A percentile compares a stretch with the other conserved stretches of the same genome.
Conservation (phyloP, 2,113 vertebrate species). For the Chionomys nivalis region DNA sequence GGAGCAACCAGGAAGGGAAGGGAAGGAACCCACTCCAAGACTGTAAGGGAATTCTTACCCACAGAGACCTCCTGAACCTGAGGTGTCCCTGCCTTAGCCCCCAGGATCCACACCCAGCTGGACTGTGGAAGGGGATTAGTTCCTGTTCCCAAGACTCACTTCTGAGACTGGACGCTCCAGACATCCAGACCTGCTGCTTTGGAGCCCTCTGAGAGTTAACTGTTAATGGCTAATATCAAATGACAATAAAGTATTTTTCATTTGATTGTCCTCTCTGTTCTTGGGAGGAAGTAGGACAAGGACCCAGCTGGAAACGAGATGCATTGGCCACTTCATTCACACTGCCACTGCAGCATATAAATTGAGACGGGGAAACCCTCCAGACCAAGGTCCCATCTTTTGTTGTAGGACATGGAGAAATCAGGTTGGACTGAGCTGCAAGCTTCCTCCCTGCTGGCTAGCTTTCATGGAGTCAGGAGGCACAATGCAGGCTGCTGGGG, state of each 20-base stretch:
- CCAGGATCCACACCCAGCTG: background rate
- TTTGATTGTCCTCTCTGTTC: background rate
- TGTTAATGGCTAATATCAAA: background rate
- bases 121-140: background rate
- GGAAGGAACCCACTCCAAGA: background rate
- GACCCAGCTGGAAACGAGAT: background rate
- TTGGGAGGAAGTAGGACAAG: background rate
- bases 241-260: background rate
- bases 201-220: background rate
- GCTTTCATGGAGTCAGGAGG: background rate
- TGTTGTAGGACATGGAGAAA: background rate
- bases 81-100: background rate
- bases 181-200: background rate
- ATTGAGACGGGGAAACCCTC: background rate
- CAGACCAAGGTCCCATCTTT: background rate
- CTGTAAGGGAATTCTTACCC: background rate
- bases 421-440: background rate
- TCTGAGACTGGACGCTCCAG: background rate
- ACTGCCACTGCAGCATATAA: background rate
- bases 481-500: background rate
- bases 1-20: background rate
- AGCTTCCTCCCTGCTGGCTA: background rate
- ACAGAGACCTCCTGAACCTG: background rate
- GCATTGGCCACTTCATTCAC: background rate
- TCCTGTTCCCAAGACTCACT: background rate